Evolutionary conservation across 2,797 vertebrate genomes (phyloP).

Genomic region (Novumbra hubbsi): DNA sequence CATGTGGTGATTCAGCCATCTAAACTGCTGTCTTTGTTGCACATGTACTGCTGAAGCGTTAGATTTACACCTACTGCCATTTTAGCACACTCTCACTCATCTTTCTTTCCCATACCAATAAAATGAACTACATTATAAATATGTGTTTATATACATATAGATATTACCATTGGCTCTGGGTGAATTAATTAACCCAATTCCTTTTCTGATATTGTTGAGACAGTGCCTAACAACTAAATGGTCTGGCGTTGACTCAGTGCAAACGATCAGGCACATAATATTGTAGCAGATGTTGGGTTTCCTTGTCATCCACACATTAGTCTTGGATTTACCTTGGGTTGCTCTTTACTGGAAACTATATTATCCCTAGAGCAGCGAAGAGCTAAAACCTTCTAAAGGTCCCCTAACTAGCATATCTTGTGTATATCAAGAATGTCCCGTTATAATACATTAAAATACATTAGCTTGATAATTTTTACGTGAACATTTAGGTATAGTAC

Average conservation of each 20-base stretch:
- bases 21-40: too few relatives aligned
- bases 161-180: not conserved
- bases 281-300: not conserved
- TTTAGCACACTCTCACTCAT: too few relatives aligned
- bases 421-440: not conserved
- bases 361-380: not conserved
- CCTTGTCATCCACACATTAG: not conserved
- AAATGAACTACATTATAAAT: too few relatives aligned
- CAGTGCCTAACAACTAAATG: not conserved
- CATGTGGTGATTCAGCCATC: too few relatives aligned
- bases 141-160: too few relatives aligned
- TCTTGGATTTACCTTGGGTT: not conserved
- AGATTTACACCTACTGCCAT: too few relatives aligned
- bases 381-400: conserved; percentile 52
- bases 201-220: not conserved
- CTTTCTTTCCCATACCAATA: too few relatives aligned
- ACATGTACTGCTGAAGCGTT: too few relatives aligned
- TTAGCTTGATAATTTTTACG: not conserved
- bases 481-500: not conserved
- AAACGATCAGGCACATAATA: not conserved
- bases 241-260: not conserved
- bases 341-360: not conserved
- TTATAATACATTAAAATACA: not conserved
- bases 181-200: not conserved
- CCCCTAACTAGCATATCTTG: conserved; percentile 37